Conservation (phyloP, 2,888 invertebrate species). For the Steinernema scapterisci region DNA sequence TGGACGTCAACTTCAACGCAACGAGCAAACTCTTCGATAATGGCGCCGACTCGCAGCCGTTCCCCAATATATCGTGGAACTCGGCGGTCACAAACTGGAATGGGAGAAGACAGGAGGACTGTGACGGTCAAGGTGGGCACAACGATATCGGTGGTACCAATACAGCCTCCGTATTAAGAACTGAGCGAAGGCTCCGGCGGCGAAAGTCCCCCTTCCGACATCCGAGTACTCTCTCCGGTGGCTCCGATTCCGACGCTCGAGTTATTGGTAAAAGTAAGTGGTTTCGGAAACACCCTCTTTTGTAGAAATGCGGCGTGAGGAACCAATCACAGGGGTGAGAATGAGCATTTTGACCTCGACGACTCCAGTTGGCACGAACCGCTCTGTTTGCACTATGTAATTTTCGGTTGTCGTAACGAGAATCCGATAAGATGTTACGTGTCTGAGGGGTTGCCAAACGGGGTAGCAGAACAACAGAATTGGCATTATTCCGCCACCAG, state of each 20-base stretch:
- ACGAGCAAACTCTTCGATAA: background rate
- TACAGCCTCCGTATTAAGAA: background rate
- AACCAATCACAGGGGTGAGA: background rate
- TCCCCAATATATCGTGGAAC: background rate
- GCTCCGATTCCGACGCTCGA: background rate
- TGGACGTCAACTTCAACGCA: background rate
- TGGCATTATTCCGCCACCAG: slow-evolving; percentile 1
- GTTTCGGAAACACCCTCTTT: background rate
- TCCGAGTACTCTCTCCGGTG: slow-evolving; percentile 14
- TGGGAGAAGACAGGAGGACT: background rate
- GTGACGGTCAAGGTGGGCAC: background rate
- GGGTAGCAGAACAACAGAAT: slow-evolving; percentile 22
- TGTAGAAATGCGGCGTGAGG: background rate
- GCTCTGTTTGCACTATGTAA: slow-evolving; percentile 25
- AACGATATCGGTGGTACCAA: background rate
- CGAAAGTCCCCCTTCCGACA: slow-evolving; percentile 19
- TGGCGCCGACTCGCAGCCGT: background rate
- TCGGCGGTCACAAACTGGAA: slow-evolving; percentile 13
- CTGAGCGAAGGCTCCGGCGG: background rate
- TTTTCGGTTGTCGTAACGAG: slow-evolving; percentile 23
- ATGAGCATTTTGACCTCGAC: slow-evolving; percentile 2
- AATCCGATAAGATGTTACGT: slow-evolving; percentile 31
- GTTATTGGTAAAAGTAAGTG: slow-evolving; percentile 4
- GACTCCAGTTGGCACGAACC: background rate
- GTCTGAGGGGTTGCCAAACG: slow-evolving; percentile 23